These are phyloP conservation scores for Drosophila carrolli DNA, from an alignment of 1,140 invertebrate species.

Conservation along the genomic window DNA sequence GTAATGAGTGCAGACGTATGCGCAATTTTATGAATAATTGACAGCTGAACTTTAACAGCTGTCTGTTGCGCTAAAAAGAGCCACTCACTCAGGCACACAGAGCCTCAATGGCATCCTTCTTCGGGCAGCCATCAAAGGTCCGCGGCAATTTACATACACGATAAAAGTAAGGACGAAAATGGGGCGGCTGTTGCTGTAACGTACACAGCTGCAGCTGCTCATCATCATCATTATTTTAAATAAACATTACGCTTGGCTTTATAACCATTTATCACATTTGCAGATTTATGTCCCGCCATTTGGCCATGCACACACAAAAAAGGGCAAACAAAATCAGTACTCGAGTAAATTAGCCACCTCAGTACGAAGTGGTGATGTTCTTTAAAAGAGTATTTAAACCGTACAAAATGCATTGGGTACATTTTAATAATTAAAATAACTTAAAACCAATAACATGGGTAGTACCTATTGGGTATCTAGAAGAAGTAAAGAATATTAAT, in stretches of 20 bases:
- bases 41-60: constrained; percentile 62
- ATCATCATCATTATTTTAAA: constrained; percentile 82
- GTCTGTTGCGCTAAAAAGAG: constrained; percentile 35
- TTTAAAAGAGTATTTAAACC: background rate
- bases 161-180: constrained; percentile 3
- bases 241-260: constrained; percentile 77
- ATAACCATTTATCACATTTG: constrained; percentile 80
- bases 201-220: constrained; percentile 38
- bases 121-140: constrained; percentile 39
- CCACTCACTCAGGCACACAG: constrained; percentile 19
- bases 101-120: constrained; percentile 25
- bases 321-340: constrained; percentile 22
- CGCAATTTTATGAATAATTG: constrained; percentile 80
- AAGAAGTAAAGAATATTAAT: too few species aligned
- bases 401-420: too few species aligned
- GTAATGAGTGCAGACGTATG: constrained; percentile 72
- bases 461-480: too few species aligned
- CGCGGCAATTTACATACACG: constrained; percentile 60
- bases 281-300: constrained; percentile 71
- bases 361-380: constrained; percentile 26
- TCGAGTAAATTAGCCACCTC: constrained; percentile 26
- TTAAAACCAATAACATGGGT: too few species aligned
- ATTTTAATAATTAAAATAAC: too few species aligned
- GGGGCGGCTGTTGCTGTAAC: constrained; percentile 1
- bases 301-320: constrained; percentile 22